phyloP scores from a whole-genome alignment of 2,797 vertebrate species.

The Pteropus rufus region DNA sequence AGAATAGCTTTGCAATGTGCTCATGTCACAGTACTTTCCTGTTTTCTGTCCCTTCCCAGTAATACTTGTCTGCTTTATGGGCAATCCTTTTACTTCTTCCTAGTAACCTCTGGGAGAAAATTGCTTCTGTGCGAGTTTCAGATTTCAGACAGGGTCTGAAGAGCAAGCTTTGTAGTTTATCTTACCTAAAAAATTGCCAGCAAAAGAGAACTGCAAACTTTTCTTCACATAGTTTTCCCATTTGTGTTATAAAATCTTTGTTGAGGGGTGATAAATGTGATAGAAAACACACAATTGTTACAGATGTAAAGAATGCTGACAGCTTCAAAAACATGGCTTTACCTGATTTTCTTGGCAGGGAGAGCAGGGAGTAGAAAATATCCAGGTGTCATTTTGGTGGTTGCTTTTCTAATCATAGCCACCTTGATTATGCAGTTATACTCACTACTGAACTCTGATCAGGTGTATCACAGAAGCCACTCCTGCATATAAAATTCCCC shows the following conservation, averaged over 20 bases:
- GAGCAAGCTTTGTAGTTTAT: not conserved
- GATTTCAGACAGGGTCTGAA: not conserved
- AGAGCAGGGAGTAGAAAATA: not conserved
- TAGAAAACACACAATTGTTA: not conserved
- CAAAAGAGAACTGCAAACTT: not conserved
- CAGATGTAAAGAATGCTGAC: not conserved
- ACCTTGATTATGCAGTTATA: not conserved
- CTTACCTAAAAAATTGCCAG: conserved; percentile 22
- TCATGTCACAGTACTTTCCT: not conserved
- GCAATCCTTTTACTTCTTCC: not conserved
- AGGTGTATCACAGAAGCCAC: not conserved
- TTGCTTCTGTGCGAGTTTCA: not conserved
- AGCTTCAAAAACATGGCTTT: not conserved
- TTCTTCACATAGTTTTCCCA: not conserved
- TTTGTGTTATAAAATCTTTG: conserved; percentile 18
- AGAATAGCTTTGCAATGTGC: not conserved
- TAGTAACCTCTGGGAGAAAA: not conserved
- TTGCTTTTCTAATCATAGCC: not conserved
- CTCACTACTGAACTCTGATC: not conserved
- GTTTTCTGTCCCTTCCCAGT: not conserved
- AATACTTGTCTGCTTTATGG: not conserved
- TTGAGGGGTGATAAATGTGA: not conserved
- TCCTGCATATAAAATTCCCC: not conserved
- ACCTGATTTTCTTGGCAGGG: not conserved
- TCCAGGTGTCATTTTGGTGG: not conserved